These are phyloP conservation scores for Mimas tiliae DNA, from an alignment of 2,888 invertebrate species.

Conservation along the genomic window DNA sequence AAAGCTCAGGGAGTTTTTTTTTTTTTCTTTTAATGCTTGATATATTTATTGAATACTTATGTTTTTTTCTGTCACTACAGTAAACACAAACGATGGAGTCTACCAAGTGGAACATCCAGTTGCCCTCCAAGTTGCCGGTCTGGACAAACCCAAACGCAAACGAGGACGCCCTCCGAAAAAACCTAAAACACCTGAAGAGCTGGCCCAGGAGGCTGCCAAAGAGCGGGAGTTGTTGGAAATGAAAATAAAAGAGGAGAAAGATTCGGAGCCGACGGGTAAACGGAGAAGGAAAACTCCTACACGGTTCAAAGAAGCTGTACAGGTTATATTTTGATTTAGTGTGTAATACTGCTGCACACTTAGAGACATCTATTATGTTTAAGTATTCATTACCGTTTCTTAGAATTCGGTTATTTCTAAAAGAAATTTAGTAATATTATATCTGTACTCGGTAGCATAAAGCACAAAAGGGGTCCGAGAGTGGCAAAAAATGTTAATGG, in stretches of 20 bases:
- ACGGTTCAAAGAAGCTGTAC: slow-evolving; percentile 85
- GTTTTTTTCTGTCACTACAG: slow-evolving; percentile 59
- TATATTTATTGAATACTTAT: background rate
- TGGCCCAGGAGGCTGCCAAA: slow-evolving; percentile 55
- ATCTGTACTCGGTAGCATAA: no score
- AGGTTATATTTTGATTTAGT: slow-evolving; percentile 61
- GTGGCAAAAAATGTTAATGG: no score
- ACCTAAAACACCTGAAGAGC: slow-evolving; percentile 65
- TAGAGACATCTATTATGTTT: no score
- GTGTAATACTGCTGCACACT: no score
- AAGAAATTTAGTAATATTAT: no score
- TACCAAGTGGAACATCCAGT: slow-evolving; percentile 88
- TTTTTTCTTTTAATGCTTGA: background rate
- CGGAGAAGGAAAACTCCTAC: slow-evolving; percentile 87
- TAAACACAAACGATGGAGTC: slow-evolving; percentile 85
- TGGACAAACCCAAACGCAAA: slow-evolving; percentile 87
- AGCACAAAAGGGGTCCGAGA: no score
- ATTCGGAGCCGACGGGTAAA: slow-evolving; percentile 82
- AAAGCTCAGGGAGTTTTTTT: no score
- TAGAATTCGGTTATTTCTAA: no score
- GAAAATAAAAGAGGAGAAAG: slow-evolving; percentile 49
- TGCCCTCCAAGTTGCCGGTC: slow-evolving; percentile 86
- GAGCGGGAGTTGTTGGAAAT: slow-evolving; percentile 44
- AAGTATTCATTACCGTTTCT: no score
- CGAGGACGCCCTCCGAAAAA: slow-evolving; percentile 89